A percentile compares a stretch with the other conserved stretches of the same genome.
phyloP scores from a whole-genome alignment of 2,797 vertebrate genomes.

The Podarcis siculus region DNA sequence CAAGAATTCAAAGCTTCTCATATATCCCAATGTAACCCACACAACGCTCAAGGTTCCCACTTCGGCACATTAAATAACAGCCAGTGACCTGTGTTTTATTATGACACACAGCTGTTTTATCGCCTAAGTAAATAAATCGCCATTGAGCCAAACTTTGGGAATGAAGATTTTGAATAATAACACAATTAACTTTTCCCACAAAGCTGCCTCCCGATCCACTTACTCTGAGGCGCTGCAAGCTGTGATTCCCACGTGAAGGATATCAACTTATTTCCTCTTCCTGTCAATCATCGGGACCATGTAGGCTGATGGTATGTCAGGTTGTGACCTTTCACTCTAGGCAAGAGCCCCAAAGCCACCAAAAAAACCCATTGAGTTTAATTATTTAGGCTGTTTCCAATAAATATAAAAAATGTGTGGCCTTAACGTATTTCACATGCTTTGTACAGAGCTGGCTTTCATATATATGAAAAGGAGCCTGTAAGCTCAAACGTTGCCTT shows the following conservation, averaged over 20 bases:
- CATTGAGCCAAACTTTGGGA: slow-evolving; percentile 85
- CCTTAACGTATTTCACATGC: slow-evolving; percentile 83
- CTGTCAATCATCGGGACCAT: slow-evolving; percentile 90
- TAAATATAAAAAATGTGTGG: slow-evolving; percentile 80
- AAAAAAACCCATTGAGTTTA: slow-evolving; percentile 82
- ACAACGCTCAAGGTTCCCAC: slow-evolving; percentile 35
- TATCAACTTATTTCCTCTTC: slow-evolving; percentile 88
- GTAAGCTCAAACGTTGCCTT: slow-evolving; percentile 45
- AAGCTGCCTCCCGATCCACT: slow-evolving; percentile 83
- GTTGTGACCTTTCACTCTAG: slow-evolving; percentile 87
- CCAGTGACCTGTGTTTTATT: slow-evolving; percentile 69
- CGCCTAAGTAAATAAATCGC: slow-evolving; percentile 83
- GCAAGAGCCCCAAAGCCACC: slow-evolving; percentile 86
- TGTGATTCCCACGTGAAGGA: slow-evolving; percentile 97
- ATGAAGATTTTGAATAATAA: slow-evolving; percentile 85
- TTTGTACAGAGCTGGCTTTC: slow-evolving; percentile 69
- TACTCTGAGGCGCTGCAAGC: slow-evolving; percentile 88
- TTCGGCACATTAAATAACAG: slow-evolving; percentile 59
- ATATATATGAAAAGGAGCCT: slow-evolving; percentile 20
- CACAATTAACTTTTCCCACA: slow-evolving; percentile 92
- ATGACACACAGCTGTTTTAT: slow-evolving; percentile 87
- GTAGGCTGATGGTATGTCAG: slow-evolving; percentile 86
- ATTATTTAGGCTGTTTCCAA: slow-evolving; percentile 89
- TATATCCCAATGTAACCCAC: slow-evolving; percentile 1
- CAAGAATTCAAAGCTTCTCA: slow-evolving; percentile 55